These are phyloP conservation scores for Trypoxylus dichotomus DNA, from an alignment of 1,140 invertebrate genomes.

Conservation along the genomic window DNA sequence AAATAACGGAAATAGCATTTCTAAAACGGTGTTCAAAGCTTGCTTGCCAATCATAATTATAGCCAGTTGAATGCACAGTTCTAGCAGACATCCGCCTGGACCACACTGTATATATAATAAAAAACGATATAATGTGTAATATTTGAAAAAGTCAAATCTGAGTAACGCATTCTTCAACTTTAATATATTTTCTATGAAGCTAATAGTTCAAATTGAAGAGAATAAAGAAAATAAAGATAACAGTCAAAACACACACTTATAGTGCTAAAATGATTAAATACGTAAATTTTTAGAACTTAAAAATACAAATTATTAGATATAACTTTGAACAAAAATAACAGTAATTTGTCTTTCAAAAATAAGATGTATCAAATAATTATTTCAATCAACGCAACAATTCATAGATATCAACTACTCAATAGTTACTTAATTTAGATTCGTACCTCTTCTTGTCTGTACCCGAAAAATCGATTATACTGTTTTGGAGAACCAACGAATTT, in stretches of 20 bases:
- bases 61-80: conserved; percentile 88
- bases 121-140: no score
- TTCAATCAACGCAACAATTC: conserved; percentile 5
- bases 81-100: conserved; percentile 88
- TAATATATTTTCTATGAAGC: no score
- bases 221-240: no score
- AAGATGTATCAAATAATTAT: no score
- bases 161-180: no score
- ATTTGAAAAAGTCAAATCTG: not conserved
- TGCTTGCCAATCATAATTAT: conserved; percentile 98
- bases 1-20: conserved; percentile 74
- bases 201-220: no score
- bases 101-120: conserved; percentile 60
- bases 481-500: conserved; percentile 86
- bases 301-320: no score
- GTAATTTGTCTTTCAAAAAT: no score
- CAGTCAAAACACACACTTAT: no score
- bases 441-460: conserved; percentile 83
- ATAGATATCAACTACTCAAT: not conserved
- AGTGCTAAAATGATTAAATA: no score
- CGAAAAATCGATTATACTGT: conserved; percentile 74
- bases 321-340: no score
- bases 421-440: conserved; percentile 33
- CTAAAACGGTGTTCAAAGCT: conserved; percentile 86
- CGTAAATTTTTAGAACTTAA: no score